phyloP scores from a whole-genome alignment of 2,888 invertebrate genomes.

The Spilarctia lutea region DNA sequence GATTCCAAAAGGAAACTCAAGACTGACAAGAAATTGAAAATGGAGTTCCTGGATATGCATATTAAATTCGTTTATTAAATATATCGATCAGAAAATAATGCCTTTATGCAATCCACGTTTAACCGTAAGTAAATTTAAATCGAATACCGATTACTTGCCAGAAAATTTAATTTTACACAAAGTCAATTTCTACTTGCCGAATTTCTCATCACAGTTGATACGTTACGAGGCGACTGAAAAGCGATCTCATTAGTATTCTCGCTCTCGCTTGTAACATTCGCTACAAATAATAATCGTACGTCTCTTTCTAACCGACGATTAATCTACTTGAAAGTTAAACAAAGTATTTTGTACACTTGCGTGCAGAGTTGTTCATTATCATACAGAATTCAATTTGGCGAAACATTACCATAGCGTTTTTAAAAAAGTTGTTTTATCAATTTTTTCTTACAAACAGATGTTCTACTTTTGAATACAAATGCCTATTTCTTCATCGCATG shows the following conservation, averaged over 20 bases:
- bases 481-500: background rate
- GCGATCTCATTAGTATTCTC: constrained; percentile 28
- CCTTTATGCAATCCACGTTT: background rate
- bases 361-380: constrained; percentile 47
- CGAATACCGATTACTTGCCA: constrained; percentile 20
- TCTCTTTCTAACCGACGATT: constrained; percentile 64
- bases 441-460: background rate
- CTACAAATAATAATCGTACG: constrained; percentile 43
- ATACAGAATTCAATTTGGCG: constrained; percentile 21
- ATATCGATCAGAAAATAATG: background rate
- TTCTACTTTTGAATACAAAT: background rate
- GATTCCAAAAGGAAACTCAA: background rate
- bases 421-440: background rate
- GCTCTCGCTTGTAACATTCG: constrained; percentile 31
- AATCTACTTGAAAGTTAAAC: constrained; percentile 72
- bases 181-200: constrained; percentile 23
- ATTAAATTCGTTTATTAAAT: background rate
- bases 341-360: constrained; percentile 66
- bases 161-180: constrained; percentile 23
- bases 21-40: background rate
- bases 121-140: background rate
- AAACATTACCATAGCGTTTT: background rate
- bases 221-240: constrained; percentile 24
- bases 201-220: constrained; percentile 29
- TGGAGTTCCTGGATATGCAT: background rate